Base-by-base conservation (phyloP, 2,113 vertebrate species). In the Thymallus thymallus region DNA sequence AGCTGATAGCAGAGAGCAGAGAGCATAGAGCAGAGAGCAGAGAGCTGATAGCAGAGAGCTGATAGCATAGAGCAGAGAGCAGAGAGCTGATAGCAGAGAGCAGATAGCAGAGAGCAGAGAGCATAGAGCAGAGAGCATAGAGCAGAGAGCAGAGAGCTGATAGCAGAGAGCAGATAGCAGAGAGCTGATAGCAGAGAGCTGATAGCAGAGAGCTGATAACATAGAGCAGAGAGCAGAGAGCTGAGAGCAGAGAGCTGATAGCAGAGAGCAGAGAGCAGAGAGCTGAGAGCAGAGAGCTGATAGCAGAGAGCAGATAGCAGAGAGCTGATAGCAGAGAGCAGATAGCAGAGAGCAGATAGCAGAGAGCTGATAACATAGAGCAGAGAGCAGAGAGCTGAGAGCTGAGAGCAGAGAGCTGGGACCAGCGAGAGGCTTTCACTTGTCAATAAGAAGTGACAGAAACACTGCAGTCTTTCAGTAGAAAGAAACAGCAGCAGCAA, bases 161-260 rank as follows among this genome's bases (percentile, higher is more conserved):
- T n/a, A n/a, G n/a, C n/a, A n/a, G n/a, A 26, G 76, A 83, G 80
- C 85, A 80, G 71, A 69, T 65, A 64, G 62, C 12, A 16, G 2
- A 26, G 26, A 26, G 26, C 26, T 1, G 71, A 69, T 65, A 64
- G 62, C 12, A 16, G 2, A 26, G 26, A 26, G 26, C 26, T 1
- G 71, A 69, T 65, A 64, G 62, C 12, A 16, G 2, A 26, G 26
- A 26, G 26, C 26, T n/a, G n/a, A n/a, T n/a, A n/a, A n/a, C n/a
- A n/a, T n/a, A n/a, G n/a, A n/a, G n/a, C n/a, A n/a, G n/a, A 26
- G 76, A 83, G 80, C 85, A 80, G 71, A 69, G 69, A 64, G 62
- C 12, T 5, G 2, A 26, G 26, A 26, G 26, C 26, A 26, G n/a
- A n/a, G n/a, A n/a, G n/a, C n/a, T n/a, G n/a, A n/a, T n/a, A 83